Percentiles rank a stretch among this genome's conserved stretches.
These are phyloP conservation scores for Hydriomena furcata DNA, from an alignment of 2,888 invertebrate species.

Conservation along the genomic window DNA sequence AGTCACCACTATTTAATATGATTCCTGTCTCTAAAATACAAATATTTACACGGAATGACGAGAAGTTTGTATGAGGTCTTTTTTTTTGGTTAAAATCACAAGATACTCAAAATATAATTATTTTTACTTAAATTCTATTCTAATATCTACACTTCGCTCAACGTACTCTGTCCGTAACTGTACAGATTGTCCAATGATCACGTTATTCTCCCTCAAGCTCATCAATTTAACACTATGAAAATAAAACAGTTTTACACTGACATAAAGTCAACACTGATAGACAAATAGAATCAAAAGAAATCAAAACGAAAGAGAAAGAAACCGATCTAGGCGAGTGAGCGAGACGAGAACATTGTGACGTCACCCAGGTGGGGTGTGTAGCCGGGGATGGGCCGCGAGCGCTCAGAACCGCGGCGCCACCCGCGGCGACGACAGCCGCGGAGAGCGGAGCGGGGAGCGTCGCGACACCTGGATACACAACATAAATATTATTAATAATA, in stretches of 20 bases:
- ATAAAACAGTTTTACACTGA: not conserved
- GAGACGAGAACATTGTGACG: conserved; percentile 40
- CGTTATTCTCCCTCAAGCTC: conserved; percentile 23
- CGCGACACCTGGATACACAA: conserved; percentile 45
- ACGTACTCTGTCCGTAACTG: conserved; percentile 21
- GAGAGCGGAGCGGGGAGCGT: conserved; percentile 74
- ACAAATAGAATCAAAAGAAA: not conserved
- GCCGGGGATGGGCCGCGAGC: conserved; percentile 44
- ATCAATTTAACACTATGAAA: conserved; percentile 14
- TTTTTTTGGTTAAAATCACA: conserved; percentile 81
- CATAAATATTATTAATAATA: not conserved
- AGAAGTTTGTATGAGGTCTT: conserved; percentile 60
- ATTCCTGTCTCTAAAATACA: conserved; percentile 35
- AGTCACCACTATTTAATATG: conserved; percentile 9
- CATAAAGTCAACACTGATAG: conserved; percentile 37
- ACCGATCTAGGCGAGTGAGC: conserved; percentile 34
- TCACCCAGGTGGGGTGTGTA: conserved; percentile 32
- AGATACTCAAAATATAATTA: conserved; percentile 72
- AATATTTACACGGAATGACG: conserved; percentile 66
- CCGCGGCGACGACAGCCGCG: conserved; percentile 71
- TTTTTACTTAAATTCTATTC: conserved; percentile 43
- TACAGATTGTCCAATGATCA: conserved; percentile 27
- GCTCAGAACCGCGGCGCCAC: conserved; percentile 77
- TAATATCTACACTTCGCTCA: conserved; percentile 59
- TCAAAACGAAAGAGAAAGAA: not conserved